Percentiles rank a stretch among this genome's conserved stretches.
phyloP scores from a whole-genome alignment of 1,140 invertebrate species.

The Coptotermes formosanus region DNA sequence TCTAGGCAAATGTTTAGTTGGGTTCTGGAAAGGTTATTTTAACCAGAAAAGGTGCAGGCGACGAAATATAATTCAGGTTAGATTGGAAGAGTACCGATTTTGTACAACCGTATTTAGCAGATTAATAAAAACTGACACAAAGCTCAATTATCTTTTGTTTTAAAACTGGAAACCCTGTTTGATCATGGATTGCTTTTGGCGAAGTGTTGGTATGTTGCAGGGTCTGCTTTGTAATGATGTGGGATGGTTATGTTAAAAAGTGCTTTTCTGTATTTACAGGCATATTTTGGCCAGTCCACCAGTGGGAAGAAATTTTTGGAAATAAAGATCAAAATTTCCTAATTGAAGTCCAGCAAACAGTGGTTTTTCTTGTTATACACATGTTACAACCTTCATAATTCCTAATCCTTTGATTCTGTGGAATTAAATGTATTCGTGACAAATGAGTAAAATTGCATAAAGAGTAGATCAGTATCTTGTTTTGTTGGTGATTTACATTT shows the following conservation, averaged over 20 bases:
- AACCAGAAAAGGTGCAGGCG: constrained; percentile 70
- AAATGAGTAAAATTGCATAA: background rate
- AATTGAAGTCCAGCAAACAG: constrained; percentile 41
- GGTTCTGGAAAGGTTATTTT: constrained; percentile 74
- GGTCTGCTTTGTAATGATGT: constrained; percentile 38
- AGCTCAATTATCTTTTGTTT: constrained; percentile 38
- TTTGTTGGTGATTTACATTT: background rate
- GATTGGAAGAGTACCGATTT: constrained; percentile 30
- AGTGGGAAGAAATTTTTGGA: constrained; percentile 51
- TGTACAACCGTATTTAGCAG: constrained; percentile 36
- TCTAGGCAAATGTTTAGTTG: constrained; percentile 67
- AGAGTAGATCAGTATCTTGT: background rate
- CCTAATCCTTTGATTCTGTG: background rate
- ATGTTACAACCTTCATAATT: background rate
- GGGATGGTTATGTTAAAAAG: constrained; percentile 23
- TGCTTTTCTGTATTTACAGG: constrained; percentile 54
- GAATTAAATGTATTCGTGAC: background rate
- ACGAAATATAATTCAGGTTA: constrained; percentile 40
- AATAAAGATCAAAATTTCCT: constrained; percentile 56
- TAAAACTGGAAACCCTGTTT: constrained; percentile 37
- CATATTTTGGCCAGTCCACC: constrained; percentile 48
- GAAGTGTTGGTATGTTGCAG: constrained; percentile 31
- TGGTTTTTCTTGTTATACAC: constrained; percentile 37
- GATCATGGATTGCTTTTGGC: constrained; percentile 29
- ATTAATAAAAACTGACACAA: constrained; percentile 37